Percentiles rank a stretch among this genome's conserved stretches.
phyloP scores from a whole-genome alignment of 2,888 invertebrate species.

The Eupithecia inturbata region DNA sequence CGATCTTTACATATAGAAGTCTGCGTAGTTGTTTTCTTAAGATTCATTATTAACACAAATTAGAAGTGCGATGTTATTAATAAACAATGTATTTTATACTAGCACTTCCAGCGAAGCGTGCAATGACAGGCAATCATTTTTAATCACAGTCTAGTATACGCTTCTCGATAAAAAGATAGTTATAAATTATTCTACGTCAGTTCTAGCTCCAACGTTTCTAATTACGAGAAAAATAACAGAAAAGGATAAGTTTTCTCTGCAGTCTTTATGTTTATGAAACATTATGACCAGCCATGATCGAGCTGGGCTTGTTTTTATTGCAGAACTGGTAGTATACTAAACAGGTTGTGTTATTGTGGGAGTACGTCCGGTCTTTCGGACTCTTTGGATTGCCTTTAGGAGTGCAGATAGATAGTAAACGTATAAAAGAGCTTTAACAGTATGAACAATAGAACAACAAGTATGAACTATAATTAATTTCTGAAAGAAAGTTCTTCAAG shows the following conservation, averaged over 20 bases:
- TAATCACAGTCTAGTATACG: slow-evolving; percentile 5
- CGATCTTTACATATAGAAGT: neutral
- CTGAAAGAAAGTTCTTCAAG: neutral
- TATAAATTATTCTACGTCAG: neutral
- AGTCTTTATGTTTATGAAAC: slow-evolving; percentile 1
- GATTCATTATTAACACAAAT: neutral
- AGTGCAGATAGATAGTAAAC: slow-evolving; percentile 11
- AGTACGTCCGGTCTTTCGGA: slow-evolving; percentile 26
- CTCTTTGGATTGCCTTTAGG: slow-evolving; percentile 26
- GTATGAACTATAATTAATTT: neutral
- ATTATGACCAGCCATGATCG: slow-evolving; percentile 28
- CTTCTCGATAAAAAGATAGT: neutral
- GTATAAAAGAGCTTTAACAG: neutral
- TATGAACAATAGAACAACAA: neutral
- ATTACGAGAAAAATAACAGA: neutral
- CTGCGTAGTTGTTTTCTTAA: neutral
- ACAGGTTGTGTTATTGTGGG: slow-evolving; percentile 31
- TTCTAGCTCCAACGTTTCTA: slow-evolving; percentile 4
- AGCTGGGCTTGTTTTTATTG: slow-evolving; percentile 33
- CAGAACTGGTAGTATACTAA: slow-evolving; percentile 33
- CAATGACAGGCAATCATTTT: slow-evolving; percentile 21
- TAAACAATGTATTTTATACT: slow-evolving; percentile 16
- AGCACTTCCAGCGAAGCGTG: slow-evolving; percentile 23
- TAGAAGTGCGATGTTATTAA: neutral
- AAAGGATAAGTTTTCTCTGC: slow-evolving; percentile 10